phyloP scores from a whole-genome alignment of 2,888 invertebrate genomes.

The Drosophila kambysellisi region DNA sequence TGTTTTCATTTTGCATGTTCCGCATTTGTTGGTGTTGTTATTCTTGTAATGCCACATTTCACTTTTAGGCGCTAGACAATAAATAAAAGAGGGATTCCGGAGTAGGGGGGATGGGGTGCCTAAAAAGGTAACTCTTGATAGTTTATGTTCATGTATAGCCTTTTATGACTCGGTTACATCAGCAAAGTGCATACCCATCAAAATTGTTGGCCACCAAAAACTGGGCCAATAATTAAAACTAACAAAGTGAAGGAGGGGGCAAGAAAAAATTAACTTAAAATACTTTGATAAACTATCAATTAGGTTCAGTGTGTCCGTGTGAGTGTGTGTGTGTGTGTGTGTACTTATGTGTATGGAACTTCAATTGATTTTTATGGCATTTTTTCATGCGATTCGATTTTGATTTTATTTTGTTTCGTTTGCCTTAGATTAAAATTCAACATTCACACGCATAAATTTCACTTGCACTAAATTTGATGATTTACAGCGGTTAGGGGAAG shows the following conservation, averaged over 20 bases:
- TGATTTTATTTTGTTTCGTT: slow-evolving; percentile 39
- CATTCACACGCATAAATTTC: slow-evolving; percentile 79
- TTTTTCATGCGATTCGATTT: slow-evolving; percentile 32
- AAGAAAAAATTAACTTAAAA: slow-evolving; percentile 23
- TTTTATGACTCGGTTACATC: slow-evolving; percentile 56
- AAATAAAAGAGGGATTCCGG: not conserved
- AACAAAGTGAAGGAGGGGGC: not conserved
- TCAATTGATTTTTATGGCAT: slow-evolving; percentile 35
- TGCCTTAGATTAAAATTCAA: slow-evolving; percentile 64
- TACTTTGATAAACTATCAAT: slow-evolving; percentile 54
- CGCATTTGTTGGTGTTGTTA: slow-evolving; percentile 31
- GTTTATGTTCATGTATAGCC: slow-evolving; percentile 26
- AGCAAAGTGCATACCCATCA: slow-evolving; percentile 31
- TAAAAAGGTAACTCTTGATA: slow-evolving; percentile 16
- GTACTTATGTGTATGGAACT: not conserved
- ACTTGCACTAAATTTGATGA: slow-evolving; percentile 70
- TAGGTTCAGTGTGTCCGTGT: slow-evolving; percentile 29
- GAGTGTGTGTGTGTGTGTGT: not conserved
- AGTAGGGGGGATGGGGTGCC: not conserved
- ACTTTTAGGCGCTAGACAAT: slow-evolving; percentile 54
- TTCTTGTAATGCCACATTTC: slow-evolving; percentile 62
- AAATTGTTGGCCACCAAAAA: slow-evolving; percentile 21
- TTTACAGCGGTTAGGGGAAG: not conserved
- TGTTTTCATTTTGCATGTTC: slow-evolving; percentile 56
- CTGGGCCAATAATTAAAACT: slow-evolving; percentile 45